Percentiles rank a stretch among this genome's conserved stretches.
Evolutionary conservation across 2,888 invertebrate genomes (phyloP).

Genomic region (Pristionchus maxplancki): DNA sequence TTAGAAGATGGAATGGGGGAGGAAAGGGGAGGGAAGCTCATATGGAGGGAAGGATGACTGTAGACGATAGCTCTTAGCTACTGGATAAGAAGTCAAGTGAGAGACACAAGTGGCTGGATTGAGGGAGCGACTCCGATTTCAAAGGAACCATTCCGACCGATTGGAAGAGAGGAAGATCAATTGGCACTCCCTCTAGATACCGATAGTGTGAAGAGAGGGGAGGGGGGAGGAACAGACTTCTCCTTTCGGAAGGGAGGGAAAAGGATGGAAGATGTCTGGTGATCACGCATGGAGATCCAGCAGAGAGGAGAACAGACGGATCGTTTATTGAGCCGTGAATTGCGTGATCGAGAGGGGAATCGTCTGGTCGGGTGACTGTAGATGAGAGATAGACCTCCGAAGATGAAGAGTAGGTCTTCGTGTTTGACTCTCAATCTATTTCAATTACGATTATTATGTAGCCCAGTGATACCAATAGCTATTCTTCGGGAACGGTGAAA

Average conservation of each 20-base stretch:
- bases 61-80: background rate
- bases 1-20: constrained; percentile 2
- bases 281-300: background rate
- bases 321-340: background rate
- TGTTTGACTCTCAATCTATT: background rate
- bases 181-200: constrained; percentile 32
- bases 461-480: background rate
- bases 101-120: constrained; percentile 23
- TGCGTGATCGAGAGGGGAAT: background rate
- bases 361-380: background rate
- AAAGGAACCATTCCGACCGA: constrained; percentile 43
- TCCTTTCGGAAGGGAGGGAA: background rate
- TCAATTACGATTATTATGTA: too few species aligned
- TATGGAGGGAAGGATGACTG: constrained; percentile 40
- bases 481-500: background rate
- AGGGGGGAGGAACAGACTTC: constrained; percentile 38
- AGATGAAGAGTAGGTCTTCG: background rate
- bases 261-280: background rate
- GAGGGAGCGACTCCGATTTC: constrained; percentile 42
- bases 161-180: constrained; percentile 38
- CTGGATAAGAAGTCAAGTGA: constrained; percentile 36
- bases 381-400: background rate
- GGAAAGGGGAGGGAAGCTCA: constrained; percentile 5
- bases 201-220: constrained; percentile 35
- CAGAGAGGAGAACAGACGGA: background rate